Base-by-base conservation (phyloP, 2,888 invertebrate species). In the Xanthorhoe spadicearia region DNA sequence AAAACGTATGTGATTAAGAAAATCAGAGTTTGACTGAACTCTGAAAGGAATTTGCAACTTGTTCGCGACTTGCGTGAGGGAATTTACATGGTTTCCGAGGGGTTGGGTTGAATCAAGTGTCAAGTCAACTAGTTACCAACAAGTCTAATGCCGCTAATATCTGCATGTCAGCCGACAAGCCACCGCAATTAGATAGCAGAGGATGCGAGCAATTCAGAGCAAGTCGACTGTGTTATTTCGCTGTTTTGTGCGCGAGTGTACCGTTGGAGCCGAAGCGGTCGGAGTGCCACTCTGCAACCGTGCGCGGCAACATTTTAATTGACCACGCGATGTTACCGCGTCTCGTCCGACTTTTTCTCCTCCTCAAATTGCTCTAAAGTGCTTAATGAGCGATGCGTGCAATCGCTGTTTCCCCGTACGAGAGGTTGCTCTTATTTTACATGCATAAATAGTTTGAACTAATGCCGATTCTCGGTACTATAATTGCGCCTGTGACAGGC, bases 371-470 rank as follows among this genome's bases (percentile, higher is more conserved):
- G 90, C 91, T 92, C 89, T 90, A 90, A 92, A 93, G 92, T 93
- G 90, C 93, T 92, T 93, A 93, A 93, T 93, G 90, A 92, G 92
- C 83, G 92, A 92, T 93, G 93, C 93, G 93, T 93, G 93, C 93
- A 87, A 91, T 92, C 86, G 89, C 82, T 85, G 90, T 91, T 93
- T 92, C 92, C 90, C 90, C 90, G 90, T 92, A 92, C 88, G 82
- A 82, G 87, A 87, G 83, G 83, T 86, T 84, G 88, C 85, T 91
- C 91, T 90, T 92, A 88, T 93, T 93, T 91, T 91, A 92, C 92
- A 91, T 90, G 91, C 91, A 88, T 91, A 92, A 92, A 93, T 93
- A 93, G 93, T 92, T 91, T 85, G 83, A 90, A 91, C 93, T 92
- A 93, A 92, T 92, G 86, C 90, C 85, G 90, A 92, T 93, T 92